These are phyloP conservation scores for Danio kyathit DNA, from an alignment of 2,797 vertebrate species.

Conservation along the genomic window DNA sequence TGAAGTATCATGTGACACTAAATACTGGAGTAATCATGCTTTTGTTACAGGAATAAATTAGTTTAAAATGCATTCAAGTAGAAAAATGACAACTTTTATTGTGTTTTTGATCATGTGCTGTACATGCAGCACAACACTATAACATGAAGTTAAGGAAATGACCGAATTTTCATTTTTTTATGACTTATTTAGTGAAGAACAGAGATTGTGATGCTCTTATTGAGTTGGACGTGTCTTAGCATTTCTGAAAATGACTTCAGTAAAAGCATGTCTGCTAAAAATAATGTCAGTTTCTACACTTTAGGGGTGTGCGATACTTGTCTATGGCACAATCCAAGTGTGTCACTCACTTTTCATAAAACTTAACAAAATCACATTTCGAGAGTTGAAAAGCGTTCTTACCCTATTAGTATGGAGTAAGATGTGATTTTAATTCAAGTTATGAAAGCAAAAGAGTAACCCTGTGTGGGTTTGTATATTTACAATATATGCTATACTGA, in stretches of 20 bases:
- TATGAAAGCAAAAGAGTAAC: too few relatives aligned
- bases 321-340: too few relatives aligned
- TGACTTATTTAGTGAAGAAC: background rate
- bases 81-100: background rate
- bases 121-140: background rate
- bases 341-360: too few relatives aligned
- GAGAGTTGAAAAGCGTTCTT: too few relatives aligned
- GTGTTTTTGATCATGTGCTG: background rate
- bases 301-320: too few relatives aligned
- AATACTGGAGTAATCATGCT: background rate
- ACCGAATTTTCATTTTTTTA: background rate
- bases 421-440: too few relatives aligned
- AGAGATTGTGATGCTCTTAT: background rate
- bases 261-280: background rate
- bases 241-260: background rate
- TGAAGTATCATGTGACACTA: background rate
- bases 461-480: too few relatives aligned
- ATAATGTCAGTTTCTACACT: background rate
- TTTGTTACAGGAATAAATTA: background rate
- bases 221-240: constrained; percentile 1
- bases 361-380: too few relatives aligned
- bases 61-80: background rate
- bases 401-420: too few relatives aligned
- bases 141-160: background rate
- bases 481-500: too few relatives aligned